These are phyloP conservation scores for Ahaetulla prasina DNA, from an alignment of 2,113 vertebrate genomes.

Conservation along the genomic window DNA sequence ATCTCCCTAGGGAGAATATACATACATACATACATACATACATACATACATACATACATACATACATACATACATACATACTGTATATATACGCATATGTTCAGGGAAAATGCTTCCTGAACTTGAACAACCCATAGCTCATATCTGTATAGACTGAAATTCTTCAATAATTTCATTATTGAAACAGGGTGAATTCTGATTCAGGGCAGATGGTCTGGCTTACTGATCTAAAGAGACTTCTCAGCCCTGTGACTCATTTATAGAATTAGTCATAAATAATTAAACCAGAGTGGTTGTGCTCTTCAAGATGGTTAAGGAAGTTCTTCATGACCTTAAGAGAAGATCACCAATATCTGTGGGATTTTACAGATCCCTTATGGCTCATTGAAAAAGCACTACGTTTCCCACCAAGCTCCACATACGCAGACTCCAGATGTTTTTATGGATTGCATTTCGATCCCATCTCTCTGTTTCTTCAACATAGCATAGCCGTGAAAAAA, in stretches of 20 bases:
- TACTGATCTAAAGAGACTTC: neutral
- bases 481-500: neutral
- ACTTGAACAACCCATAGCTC: neutral
- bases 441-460: neutral
- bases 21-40: too few relatives aligned
- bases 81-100: neutral
- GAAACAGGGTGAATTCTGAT: neutral
- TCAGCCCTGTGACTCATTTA: neutral
- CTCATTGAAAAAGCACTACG: neutral
- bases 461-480: neutral
- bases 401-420: neutral
- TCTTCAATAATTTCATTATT: neutral
- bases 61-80: too few relatives aligned
- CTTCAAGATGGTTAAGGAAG: constrained; percentile 32
- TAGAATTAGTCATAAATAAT: constrained; percentile 49
- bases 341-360: constrained; percentile 9
- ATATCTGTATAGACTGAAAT: neutral
- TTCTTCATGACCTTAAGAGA: constrained; percentile 20
- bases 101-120: neutral
- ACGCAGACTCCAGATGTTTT: neutral
- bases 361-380: constrained; percentile 14
- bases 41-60: too few relatives aligned
- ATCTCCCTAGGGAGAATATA: too few relatives aligned
- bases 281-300: constrained; percentile 18
- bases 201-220: neutral